Evolutionary conservation across 2,113 vertebrate genomes (phyloP).

Genomic region (Odontophorus gujanensis): DNA sequence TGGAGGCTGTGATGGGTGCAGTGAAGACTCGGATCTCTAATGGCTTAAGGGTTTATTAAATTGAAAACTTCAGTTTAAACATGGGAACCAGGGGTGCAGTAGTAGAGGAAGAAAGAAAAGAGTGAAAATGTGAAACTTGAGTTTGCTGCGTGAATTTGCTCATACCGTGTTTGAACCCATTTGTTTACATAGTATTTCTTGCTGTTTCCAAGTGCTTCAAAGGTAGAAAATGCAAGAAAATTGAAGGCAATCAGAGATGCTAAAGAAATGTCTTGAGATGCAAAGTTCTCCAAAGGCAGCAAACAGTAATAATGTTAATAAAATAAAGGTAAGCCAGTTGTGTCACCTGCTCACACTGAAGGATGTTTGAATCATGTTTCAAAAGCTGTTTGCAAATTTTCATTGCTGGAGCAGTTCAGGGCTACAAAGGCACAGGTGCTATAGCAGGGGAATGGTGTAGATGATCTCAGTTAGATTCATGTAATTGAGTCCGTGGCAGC

Average conservation of each 20-base stretch:
- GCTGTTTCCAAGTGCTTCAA: neutral
- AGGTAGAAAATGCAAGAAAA: neutral
- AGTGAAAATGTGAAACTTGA: constrained; percentile 6
- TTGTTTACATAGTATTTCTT: neutral
- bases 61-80: constrained; percentile 69
- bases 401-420: neutral
- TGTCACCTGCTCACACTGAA: neutral
- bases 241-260: neutral
- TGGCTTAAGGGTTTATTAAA: constrained; percentile 62
- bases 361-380: constrained; percentile 16
- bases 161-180: neutral
- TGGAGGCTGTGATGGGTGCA: neutral
- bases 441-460: neutral
- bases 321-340: neutral
- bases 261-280: neutral
- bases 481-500: neutral
- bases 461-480: neutral
- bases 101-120: neutral
- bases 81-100: neutral
- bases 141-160: constrained; percentile 8
- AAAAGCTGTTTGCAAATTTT: constrained; percentile 29
- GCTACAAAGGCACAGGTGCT: neutral
- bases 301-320: neutral
- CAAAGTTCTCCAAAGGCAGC: neutral
- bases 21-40: neutral